Evolutionary conservation across 2,888 invertebrate genomes (phyloP).

Genomic region (Microplitis manilae): DNA sequence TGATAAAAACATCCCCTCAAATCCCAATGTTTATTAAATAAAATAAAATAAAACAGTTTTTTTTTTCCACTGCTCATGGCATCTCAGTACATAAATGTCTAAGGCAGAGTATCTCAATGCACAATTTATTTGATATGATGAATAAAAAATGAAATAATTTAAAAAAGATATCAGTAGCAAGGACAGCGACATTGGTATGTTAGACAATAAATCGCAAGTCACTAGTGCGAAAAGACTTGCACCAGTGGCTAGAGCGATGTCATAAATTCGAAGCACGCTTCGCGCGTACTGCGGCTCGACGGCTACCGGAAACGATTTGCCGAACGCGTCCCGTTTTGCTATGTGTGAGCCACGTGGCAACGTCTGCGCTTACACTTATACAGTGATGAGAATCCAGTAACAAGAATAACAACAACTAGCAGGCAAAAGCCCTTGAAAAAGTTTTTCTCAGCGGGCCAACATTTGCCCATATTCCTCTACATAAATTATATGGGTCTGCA

Average conservation of each 20-base stretch:
- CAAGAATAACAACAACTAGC: constrained; percentile 1
- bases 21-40: background rate
- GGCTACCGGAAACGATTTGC: constrained; percentile 65
- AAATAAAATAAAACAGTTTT: background rate
- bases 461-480: background rate
- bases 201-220: constrained; percentile 23
- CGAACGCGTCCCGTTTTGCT: constrained; percentile 48
- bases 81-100: background rate
- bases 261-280: constrained; percentile 57
- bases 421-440: background rate
- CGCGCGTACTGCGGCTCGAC: constrained; percentile 54
- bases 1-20: background rate
- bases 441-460: constrained; percentile 1
- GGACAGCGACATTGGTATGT: background rate
- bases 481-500: constrained; percentile 2
- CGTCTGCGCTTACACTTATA: background rate
- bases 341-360: constrained; percentile 56
- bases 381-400: background rate
- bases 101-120: background rate
- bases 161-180: background rate
- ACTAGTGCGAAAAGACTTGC: constrained; percentile 32
- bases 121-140: background rate
- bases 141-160: background rate
- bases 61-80: background rate
- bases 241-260: constrained; percentile 50